These are phyloP conservation scores for Mylabris phalerata DNA, from an alignment of 1,140 invertebrate species.

Conservation along the genomic window DNA sequence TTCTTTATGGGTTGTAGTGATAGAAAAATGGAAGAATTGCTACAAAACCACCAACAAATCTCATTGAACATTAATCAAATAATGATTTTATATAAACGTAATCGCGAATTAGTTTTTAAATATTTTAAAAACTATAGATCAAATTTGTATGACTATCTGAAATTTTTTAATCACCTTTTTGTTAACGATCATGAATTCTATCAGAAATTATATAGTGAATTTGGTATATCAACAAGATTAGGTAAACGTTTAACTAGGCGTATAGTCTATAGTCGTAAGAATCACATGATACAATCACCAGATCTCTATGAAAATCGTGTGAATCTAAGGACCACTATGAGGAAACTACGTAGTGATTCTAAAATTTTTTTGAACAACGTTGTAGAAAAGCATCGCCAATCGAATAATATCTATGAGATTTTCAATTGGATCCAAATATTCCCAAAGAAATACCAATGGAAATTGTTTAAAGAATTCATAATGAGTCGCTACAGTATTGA, in stretches of 20 bases:
- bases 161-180: conserved; percentile 7
- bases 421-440: no score
- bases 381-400: no score
- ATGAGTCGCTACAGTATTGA: no score
- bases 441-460: no score
- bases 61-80: conserved; percentile 4
- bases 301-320: no score
- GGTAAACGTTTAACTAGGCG: conserved; percentile 13
- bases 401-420: no score
- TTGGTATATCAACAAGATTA: neutral
- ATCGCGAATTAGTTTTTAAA: conserved; percentile 4
- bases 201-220: conserved; percentile 1
- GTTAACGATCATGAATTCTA: conserved; percentile 4
- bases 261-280: neutral
- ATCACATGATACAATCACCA: no score
- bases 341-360: no score
- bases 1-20: conserved; percentile 10
- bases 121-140: conserved; percentile 5
- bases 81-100: conserved; percentile 13
- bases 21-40: conserved; percentile 5
- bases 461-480: no score
- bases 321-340: no score
- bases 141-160: neutral
- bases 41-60: neutral
- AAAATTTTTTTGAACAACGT: no score